Percentiles rank a stretch among this genome's conserved stretches.
These are phyloP conservation scores for Caenorhabditis plicata DNA, from an alignment of 2,888 invertebrate genomes.

Conservation along the genomic window DNA sequence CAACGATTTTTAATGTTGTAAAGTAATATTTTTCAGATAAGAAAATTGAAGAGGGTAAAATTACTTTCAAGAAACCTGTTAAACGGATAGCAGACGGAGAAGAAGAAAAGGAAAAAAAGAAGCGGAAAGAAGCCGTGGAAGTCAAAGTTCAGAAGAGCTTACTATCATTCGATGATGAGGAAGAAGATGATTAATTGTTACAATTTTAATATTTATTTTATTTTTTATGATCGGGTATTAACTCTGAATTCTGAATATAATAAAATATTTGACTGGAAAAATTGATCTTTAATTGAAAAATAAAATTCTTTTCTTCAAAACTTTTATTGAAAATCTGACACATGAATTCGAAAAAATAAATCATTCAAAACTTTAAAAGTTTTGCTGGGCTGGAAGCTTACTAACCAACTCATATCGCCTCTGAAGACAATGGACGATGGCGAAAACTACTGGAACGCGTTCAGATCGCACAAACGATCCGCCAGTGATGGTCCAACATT, in stretches of 20 bases:
- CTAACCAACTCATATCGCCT: no score
- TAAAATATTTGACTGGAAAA: no score
- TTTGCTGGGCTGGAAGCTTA: no score
- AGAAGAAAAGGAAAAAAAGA: slow-evolving; percentile 21
- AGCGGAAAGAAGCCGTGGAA: slow-evolving; percentile 7
- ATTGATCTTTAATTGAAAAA: no score
- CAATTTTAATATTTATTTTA: not conserved
- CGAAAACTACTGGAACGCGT: slow-evolving; percentile 48
- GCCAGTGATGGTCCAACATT: slow-evolving; percentile 37
- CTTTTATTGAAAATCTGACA: no score
- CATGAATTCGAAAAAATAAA: no score
- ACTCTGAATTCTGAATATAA: no score
- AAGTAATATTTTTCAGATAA: slow-evolving; percentile 33
- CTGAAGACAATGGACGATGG: slow-evolving; percentile 37
- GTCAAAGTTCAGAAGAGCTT: slow-evolving; percentile 30
- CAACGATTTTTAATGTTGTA: not conserved
- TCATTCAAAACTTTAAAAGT: no score
- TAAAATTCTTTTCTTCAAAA: no score
- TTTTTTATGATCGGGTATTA: no score
- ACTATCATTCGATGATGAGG: slow-evolving; percentile 56
- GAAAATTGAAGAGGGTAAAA: slow-evolving; percentile 57
- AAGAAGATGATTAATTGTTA: slow-evolving; percentile 45
- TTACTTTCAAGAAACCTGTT: slow-evolving; percentile 58
- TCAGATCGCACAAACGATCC: slow-evolving; percentile 48
- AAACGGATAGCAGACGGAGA: slow-evolving; percentile 42